phyloP scores from a whole-genome alignment of 2,888 invertebrate species.

The Nemotelus pantherinus region DNA sequence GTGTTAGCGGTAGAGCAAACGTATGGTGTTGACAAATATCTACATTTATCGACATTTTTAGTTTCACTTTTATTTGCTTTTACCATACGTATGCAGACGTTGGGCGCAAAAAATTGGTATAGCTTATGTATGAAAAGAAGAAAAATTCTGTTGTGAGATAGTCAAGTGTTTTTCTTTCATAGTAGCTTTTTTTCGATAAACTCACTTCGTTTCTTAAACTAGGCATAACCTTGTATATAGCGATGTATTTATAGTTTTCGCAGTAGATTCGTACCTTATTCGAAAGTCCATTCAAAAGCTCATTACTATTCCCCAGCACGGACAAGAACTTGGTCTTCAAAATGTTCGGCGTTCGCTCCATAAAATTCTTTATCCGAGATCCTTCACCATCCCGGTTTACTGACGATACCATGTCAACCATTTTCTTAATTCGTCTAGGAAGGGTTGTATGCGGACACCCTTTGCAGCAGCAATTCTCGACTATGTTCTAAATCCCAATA shows the following conservation, averaged over 20 bases:
- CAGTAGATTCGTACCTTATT: slow-evolving; percentile 60
- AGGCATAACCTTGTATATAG: too few relatives aligned
- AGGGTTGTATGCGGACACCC: background rate
- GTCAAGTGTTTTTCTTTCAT: too few relatives aligned
- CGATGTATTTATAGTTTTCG: too few relatives aligned
- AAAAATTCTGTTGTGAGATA: too few relatives aligned
- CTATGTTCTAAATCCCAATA: background rate
- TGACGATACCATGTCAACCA: slow-evolving; percentile 53
- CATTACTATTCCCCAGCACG: slow-evolving; percentile 66
- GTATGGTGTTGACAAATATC: too few relatives aligned
- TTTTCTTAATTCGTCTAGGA: slow-evolving; percentile 41
- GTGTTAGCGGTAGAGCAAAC: background rate
- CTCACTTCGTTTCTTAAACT: too few relatives aligned
- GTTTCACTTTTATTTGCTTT: too few relatives aligned
- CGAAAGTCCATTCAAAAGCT: slow-evolving; percentile 66
- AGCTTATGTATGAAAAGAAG: too few relatives aligned
- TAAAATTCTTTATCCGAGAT: slow-evolving; percentile 65
- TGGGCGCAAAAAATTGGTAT: too few relatives aligned
- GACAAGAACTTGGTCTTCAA: slow-evolving; percentile 66
- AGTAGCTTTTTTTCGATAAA: too few relatives aligned
- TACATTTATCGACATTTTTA: too few relatives aligned
- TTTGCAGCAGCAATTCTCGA: background rate
- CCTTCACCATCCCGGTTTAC: slow-evolving; percentile 58
- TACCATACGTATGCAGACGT: too few relatives aligned
- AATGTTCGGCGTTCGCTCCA: slow-evolving; percentile 65